Conservation (phyloP, 2,797 vertebrate genomes). For the Dallia pectoralis region DNA sequence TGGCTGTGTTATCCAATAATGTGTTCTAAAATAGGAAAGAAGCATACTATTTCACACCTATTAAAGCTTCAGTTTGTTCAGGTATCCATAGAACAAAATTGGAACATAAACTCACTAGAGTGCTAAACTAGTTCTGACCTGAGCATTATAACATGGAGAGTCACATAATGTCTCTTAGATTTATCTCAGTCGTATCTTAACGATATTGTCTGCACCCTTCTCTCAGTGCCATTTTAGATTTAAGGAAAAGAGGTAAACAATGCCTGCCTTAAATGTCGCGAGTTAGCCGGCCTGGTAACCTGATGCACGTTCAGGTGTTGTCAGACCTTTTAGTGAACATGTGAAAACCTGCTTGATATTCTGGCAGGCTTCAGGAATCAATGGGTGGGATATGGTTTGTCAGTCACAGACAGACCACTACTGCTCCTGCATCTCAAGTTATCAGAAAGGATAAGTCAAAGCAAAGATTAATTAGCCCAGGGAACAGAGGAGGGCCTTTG, state of each 20-base stretch:
- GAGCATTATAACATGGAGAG: conserved; percentile 42
- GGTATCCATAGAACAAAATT: conserved; percentile 60
- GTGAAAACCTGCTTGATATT: conserved; percentile 40
- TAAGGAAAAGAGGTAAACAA: conserved; percentile 15
- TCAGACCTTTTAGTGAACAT: conserved; percentile 24
- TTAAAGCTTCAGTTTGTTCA: conserved; percentile 49
- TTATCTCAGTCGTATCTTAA: conserved; percentile 37
- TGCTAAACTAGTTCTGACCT: conserved; percentile 57
- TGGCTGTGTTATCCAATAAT: conserved; percentile 59
- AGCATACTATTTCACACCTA: conserved; percentile 57
- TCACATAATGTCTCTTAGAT: conserved; percentile 36
- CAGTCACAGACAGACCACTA: conserved; percentile 37
- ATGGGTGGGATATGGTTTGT: conserved; percentile 41
- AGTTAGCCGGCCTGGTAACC: conserved; percentile 9
- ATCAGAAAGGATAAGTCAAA: conserved; percentile 42
- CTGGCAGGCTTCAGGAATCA: conserved; percentile 31
- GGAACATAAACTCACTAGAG: conserved; percentile 58
- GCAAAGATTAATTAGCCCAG: conserved; percentile 50
- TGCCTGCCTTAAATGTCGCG: conserved; percentile 5
- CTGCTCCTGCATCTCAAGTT: conserved; percentile 43
- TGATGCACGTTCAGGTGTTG: neutral
- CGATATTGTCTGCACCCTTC: conserved; percentile 26
- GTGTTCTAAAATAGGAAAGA: conserved; percentile 55
- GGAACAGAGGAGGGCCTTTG: conserved; percentile 33
- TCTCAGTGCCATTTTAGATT: conserved; percentile 32